Percentiles rank a stretch among this genome's conserved stretches.
Conservation (phyloP, 1,140 invertebrate species). For the Drepana arcuata region DNA sequence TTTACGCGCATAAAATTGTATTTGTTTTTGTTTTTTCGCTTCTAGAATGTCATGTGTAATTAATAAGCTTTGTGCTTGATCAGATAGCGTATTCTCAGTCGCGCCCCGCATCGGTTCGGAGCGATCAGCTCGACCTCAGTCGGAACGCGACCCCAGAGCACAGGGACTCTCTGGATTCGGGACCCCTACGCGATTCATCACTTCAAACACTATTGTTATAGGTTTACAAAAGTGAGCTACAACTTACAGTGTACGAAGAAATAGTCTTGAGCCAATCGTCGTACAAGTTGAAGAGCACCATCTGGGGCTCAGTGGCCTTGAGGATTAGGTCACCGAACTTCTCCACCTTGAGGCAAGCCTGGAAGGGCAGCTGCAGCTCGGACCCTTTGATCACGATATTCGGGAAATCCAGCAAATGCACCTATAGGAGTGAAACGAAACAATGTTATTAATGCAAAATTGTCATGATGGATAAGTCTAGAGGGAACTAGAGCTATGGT, state of each 20-base stretch:
- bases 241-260: constrained; percentile 87
- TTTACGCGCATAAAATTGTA: too few species aligned
- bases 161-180: constrained; percentile 45
- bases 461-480: too few species aligned
- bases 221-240: neutral
- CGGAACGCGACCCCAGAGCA: constrained; percentile 66
- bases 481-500: too few species aligned
- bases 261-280: constrained; percentile 99
- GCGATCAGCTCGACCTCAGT: constrained; percentile 33
- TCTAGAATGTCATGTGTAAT: too few species aligned
- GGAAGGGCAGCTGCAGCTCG: constrained; percentile 98
- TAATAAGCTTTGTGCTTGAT: too few species aligned
- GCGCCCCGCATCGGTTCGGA: constrained; percentile 2
- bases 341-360: constrained; percentile 98
- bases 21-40: too few species aligned
- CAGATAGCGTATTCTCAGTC: constrained; percentile 48
- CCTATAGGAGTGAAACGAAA: constrained; percentile 55
- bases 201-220: constrained; percentile 1
- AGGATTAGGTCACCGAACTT: constrained; percentile 99
- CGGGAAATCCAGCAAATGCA: constrained; percentile 98
- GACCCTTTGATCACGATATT: constrained; percentile 99
- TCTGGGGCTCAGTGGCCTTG: constrained; percentile 99
- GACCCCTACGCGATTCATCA: constrained; percentile 23
- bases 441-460: too few species aligned
- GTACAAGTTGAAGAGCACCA: constrained; percentile 99